phyloP scores from a whole-genome alignment of 2,888 invertebrate species.

The Ornithoptera priamus region DNA sequence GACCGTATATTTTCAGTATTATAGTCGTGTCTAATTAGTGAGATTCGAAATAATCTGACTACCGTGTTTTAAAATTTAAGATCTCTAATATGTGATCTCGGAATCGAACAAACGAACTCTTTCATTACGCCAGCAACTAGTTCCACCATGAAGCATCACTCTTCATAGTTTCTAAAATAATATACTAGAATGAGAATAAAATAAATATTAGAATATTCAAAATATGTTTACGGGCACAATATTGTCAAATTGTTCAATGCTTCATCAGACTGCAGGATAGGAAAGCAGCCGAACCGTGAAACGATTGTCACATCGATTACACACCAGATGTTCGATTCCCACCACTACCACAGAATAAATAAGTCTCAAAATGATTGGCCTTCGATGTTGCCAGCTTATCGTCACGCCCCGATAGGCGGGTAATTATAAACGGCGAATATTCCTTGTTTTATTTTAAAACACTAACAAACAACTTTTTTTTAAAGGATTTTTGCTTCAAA shows the following conservation, averaged over 20 bases:
- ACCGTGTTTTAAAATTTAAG: too few species aligned
- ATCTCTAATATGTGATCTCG: too few species aligned
- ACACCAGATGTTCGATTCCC: conserved; percentile 10
- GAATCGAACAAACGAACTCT: too few species aligned
- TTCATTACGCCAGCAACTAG: too few species aligned
- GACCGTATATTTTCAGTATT: too few species aligned
- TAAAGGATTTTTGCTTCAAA: background rate
- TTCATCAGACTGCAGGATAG: conserved; percentile 16
- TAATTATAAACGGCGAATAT: conserved; percentile 18
- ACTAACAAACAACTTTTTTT: background rate
- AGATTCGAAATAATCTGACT: too few species aligned
- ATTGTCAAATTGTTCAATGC: conserved; percentile 17
- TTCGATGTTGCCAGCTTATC: conserved; percentile 1
- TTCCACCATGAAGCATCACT: too few species aligned
- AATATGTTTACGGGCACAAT: background rate
- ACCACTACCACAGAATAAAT: conserved; percentile 7
- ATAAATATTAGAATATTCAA: background rate
- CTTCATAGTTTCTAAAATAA: too few species aligned
- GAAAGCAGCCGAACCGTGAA: conserved; percentile 22
- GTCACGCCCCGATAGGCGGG: conserved; percentile 17
- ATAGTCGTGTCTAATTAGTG: too few species aligned
- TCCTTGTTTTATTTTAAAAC: background rate
- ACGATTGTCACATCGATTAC: conserved; percentile 23
- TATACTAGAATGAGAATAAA: too few species aligned
- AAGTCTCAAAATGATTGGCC: conserved; percentile 17